phyloP scores from a whole-genome alignment of 2,888 invertebrate genomes.

The Yponomeuta cagnagella region DNA sequence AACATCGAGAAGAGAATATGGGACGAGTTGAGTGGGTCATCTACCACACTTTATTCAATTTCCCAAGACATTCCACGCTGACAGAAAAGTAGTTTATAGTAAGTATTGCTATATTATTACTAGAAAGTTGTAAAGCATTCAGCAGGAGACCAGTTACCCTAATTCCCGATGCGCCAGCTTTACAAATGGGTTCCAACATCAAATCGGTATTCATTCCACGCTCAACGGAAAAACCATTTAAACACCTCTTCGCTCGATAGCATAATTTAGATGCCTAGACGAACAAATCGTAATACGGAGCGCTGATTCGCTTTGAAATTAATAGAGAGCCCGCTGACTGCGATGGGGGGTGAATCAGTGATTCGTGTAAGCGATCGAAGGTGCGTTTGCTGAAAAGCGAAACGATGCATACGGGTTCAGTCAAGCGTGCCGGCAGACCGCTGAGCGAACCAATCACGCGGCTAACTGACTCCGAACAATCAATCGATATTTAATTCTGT shows the following conservation, averaged over 20 bases:
- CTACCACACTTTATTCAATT: background rate
- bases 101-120: background rate
- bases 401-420: conserved; percentile 52
- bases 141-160: background rate
- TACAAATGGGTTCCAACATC: background rate
- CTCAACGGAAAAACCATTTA: conserved; percentile 4
- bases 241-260: conserved; percentile 1
- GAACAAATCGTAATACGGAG: conserved; percentile 12
- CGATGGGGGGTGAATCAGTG: conserved; percentile 47
- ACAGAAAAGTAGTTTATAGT: background rate
- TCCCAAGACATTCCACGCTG: background rate
- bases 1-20: background rate
- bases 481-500: conserved; percentile 39
- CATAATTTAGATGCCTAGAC: conserved; percentile 9
- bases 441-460: conserved; percentile 40
- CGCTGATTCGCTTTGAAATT: conserved; percentile 16
- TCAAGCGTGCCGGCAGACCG: conserved; percentile 44
- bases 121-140: background rate
- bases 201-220: background rate
- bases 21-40: too few relatives aligned
- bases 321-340: conserved; percentile 29
- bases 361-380: conserved; percentile 56
- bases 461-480: conserved; percentile 53
- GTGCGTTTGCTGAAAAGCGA: conserved; percentile 51
- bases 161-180: background rate